Base-by-base conservation (phyloP, 1,140 invertebrate species). In the Leptinotarsa texana region DNA sequence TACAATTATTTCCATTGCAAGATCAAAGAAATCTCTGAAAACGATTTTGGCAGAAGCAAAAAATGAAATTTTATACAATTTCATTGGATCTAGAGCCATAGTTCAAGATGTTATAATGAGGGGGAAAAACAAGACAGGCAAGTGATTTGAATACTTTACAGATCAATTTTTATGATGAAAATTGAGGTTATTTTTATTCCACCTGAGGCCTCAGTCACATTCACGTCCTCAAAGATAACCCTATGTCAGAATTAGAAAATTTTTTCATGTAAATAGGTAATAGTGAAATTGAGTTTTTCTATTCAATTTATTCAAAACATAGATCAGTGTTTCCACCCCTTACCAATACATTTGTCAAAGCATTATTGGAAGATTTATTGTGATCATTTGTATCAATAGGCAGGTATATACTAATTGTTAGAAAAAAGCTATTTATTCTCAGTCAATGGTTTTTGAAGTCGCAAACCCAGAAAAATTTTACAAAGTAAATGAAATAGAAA, bases 51-150 rank as follows among this genome's bases (percentile, higher is more conserved):
- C 76, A 49, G 87, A 88, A 79, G 84, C 86, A 73, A 86, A 86
- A 78, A 87, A 81, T 48, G 85, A 89, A 69, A 78, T 90, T 42
- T 82, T 87, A 13, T 90, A 89, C 78, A 88, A 90, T 80, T 79
- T 86, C 51, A 62, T 90, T 13, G 90, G 88, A 15, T 82, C 85
- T 2, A 82, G 84, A 51, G 87, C 85, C 18, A 80, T 90, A 51
- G 69, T 89, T n/a, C 84, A 88, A 24, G 90, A 91, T 81, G 82
- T 87, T 49, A 11, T 87, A 1, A 81, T 87, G 69, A 84, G 85
- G 8, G 81, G 82, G 4, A 81, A 85, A 73, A 90, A 91, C 84
- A 88, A 87, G 80, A 88, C 87, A 63, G 88, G 90, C 90, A 83
- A 86, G 86, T 63, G 24, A 75, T 42, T 42, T 42, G 15, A 42